Evolutionary conservation across 2,888 invertebrate genomes (phyloP), one percentile per base, ranked within the genome.

Genomic region (Acheta domesticus): DNA sequence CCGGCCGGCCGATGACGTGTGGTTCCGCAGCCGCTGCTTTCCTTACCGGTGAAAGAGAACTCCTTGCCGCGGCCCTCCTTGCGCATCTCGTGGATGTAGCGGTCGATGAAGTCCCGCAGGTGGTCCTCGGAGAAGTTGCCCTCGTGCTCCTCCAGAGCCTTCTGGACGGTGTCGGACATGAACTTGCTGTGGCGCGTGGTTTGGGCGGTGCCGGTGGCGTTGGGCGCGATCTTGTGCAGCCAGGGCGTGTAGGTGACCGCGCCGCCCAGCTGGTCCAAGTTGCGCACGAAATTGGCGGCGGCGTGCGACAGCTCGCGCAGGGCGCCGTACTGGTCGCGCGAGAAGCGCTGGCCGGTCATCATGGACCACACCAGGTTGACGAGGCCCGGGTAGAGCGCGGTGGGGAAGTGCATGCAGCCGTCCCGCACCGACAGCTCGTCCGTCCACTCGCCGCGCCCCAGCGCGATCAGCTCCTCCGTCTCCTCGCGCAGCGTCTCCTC

Each of bases 101-200:
- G 92, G 84, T 95, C 95, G 91, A 95, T 95, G 50, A 95, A 91
- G 85, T 95, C 95, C 77, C 92, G 89, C 2, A 93, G 92, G 78
- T 91, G 90, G n/a, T 89, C 88, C 0, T 89, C 86, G 81, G 91
- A 89, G 83, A 90, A 91, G 0, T 92, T 87, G 83, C 89, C 90
- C n/a, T 87, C 87, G 83, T 89, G 88, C 0, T 91, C 84, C 77
- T 89, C 88, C 0, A 92, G 92, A 83, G 90, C 86, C 0, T 91
- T 83, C 77, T 92, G 85, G 3, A 92, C 81, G 79, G 89, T 87
- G 82, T 91, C 91, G 2, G 91, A 85, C 11, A 90, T 84, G 79
- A 91, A 86, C 0, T 89, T 86, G 0, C 91, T 81, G 73, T 87
- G 86, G 2, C 86, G 83, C 74, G 90, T 87, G 12, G 89, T 83